These are phyloP conservation scores for Aepyceros melampus DNA, from an alignment of 2,113 vertebrate species.

Conservation along the genomic window DNA sequence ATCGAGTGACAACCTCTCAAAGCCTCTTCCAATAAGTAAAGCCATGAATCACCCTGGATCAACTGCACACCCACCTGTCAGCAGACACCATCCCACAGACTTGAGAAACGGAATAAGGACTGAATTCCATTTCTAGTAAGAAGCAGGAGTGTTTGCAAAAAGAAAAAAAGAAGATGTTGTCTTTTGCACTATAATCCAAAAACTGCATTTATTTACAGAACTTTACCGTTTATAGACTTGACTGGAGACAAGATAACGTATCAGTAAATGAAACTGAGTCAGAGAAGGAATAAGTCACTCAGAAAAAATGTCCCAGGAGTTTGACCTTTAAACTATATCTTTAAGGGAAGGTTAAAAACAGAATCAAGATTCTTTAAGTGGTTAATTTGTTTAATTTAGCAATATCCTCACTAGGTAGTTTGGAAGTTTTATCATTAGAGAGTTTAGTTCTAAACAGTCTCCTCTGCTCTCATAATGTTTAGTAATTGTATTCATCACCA, in stretches of 20 bases:
- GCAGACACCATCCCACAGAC: neutral
- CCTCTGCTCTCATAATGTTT: neutral
- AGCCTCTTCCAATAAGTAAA: neutral
- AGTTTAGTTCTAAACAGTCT: neutral
- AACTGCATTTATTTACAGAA: conserved; percentile 9
- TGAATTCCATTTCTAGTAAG: neutral
- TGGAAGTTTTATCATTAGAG: neutral
- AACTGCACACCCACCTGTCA: neutral
- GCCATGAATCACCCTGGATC: neutral
- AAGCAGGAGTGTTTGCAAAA: neutral
- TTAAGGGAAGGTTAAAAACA: neutral
- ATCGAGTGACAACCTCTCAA: neutral
- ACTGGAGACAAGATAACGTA: neutral
- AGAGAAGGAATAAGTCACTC: neutral
- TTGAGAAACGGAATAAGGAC: neutral
- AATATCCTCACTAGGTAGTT: neutral
- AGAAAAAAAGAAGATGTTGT: neutral
- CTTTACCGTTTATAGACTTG: neutral
- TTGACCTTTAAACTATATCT: neutral
- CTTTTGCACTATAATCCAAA: neutral
- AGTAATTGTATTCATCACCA: neutral
- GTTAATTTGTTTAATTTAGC: neutral
- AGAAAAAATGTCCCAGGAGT: neutral
- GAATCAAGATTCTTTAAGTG: neutral
- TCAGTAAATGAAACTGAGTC: neutral